Conservation (phyloP, 2,888 invertebrate genomes). For the Deroplatys truncata region DNA sequence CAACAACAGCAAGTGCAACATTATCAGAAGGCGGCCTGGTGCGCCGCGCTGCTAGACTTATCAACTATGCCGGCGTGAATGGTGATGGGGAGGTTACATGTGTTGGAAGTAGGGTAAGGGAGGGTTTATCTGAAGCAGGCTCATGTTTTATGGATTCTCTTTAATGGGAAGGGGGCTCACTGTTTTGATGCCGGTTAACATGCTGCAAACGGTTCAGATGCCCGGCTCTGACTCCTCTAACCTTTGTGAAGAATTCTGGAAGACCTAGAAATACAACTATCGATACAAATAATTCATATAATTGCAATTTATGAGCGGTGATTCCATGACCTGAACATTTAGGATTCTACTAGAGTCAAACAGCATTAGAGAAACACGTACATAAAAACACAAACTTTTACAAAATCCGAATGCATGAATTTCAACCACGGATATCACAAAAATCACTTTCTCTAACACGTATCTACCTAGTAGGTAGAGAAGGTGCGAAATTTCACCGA, state of each 20-base stretch:
- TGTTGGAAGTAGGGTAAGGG: background rate
- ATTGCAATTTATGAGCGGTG: too few relatives aligned
- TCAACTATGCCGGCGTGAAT: background rate
- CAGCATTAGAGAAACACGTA: too few relatives aligned
- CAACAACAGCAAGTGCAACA: background rate
- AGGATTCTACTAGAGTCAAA: too few relatives aligned
- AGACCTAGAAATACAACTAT: background rate
- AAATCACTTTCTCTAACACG: too few relatives aligned
- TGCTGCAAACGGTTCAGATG: background rate
- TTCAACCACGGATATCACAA: too few relatives aligned
- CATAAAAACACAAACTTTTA: too few relatives aligned
- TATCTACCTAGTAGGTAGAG: too few relatives aligned
- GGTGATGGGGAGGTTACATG: background rate
- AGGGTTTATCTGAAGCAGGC: slow-evolving; percentile 18
- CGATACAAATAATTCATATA: too few relatives aligned
- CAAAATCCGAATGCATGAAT: too few relatives aligned
- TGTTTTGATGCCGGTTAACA: slow-evolving; percentile 30
- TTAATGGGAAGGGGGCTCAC: slow-evolving; percentile 32
- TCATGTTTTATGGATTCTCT: slow-evolving; percentile 33
- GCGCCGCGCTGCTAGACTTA: background rate
- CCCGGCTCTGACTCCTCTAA: background rate
- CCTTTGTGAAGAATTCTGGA: background rate
- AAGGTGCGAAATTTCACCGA: too few relatives aligned
- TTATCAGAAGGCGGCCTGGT: background rate
- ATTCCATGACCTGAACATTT: too few relatives aligned